Base-by-base conservation (phyloP, 1,140 invertebrate species). In the Cylas formicarius region DNA sequence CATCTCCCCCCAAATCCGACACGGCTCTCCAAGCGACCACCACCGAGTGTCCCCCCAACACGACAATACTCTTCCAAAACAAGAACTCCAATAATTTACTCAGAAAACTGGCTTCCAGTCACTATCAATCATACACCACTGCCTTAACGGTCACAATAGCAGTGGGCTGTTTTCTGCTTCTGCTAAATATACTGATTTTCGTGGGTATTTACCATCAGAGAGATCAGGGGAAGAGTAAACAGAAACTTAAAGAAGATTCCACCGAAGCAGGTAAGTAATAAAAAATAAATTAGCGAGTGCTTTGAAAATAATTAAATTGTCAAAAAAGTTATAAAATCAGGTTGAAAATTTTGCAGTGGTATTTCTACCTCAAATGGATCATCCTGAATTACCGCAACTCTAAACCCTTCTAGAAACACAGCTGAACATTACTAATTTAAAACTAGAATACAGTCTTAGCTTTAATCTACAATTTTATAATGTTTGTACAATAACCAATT, bases 161-260 rank as follows among this genome's bases (percentile, higher is more conserved):
- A 0, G 86, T 96, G 2, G 93, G 93, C 0, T 91, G 84, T 46
- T 86, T 87, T 44, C 70, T 88, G 5, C 72, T 97, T 3, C 74
- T 96, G 6, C 73, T 97, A 2, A 97, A 97, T 64, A 80, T 95
- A 5, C 73, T 96, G 1, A 92, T 97, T 35, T 95, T 96, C 59
- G 90, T 89, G 22, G 90, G 89, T 20, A 90, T 96, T 26, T 95
- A 93, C 61, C 90, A 93, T 58, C 88, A 94, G 62, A 75, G 89
- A 6, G 84, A 89, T 53, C 75, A 83, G 55, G 66, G 75, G 36
- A 65, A 72, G 32, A 68, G 67, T 39, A 53, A 68, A 19, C 67
- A 71, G 41, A 77, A 79, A 23, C 81, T 83, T 57, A 82, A 79
- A 51, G 83, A 85, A 53, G 82, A 85, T 54, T 55, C 83, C 20